Evolutionary conservation across 2,888 invertebrate species (phyloP), one percentile per base, ranked within the genome.

Genomic region (Leptopilina drosophilae): DNA sequence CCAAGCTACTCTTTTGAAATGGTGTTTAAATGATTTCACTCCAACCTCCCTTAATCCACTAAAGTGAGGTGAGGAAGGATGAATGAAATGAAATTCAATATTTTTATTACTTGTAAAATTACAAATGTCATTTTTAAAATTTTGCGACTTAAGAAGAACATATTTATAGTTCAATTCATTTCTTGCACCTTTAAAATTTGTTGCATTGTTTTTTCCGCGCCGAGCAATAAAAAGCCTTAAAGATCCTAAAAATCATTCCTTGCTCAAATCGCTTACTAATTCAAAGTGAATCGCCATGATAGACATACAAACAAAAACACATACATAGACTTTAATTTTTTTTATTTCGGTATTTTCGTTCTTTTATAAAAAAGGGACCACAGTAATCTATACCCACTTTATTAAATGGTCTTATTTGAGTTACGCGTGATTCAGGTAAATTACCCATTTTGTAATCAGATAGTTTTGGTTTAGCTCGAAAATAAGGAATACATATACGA

Each of bases 231-330:
- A 90, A 11, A 89, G 82, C n/a, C 82, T 76, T 6, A 90, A 73
- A 0, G 89, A 85, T 4, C 85, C 85, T 4, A 90, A 42, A 78
- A 91, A 90, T 0, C 83, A 81, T 42, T 87, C 86, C 0, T 88
- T 85, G 0, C 86, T 83, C 6, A 89, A 40, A 15, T 85, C 84
- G 15, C 82, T 82, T 3, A 88, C 89, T 1, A 88, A 62, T 77
- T 90, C 88, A 12, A 90, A 62, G 76, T 90, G 87, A 2, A 89
- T 79, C 0, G 90, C 90, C 78, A 88, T 87, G 0, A 86, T 83
- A 5, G 82, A 66, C 64, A 89, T 79, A 76, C 89, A 90, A 7
- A 89, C 81, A 75, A 89, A 90, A 6, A 82, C 79, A 11, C 66
- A 62, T 1, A 78, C 81, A 33, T 83, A 83, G 11, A 77, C 64